phyloP scores from a whole-genome alignment of 1,140 invertebrate genomes.

The Chrysopa pallens region DNA sequence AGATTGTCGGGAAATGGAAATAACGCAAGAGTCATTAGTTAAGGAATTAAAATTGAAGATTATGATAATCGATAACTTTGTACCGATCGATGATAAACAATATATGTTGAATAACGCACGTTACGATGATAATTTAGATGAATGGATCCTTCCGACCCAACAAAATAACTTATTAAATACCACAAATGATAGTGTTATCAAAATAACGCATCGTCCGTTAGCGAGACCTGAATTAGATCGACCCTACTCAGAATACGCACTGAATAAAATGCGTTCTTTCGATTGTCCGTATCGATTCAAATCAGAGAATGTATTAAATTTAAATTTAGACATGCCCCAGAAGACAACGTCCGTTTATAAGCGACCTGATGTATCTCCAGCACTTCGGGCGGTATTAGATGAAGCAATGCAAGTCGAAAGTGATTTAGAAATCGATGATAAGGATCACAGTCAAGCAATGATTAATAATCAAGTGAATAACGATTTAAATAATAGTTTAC shows the following conservation, averaged over 20 bases:
- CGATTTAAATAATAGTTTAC: too few relatives aligned
- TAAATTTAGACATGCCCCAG: not conserved
- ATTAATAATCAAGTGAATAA: too few relatives aligned
- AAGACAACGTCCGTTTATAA: not conserved
- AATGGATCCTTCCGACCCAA: slow-evolving; percentile 33
- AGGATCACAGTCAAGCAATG: not conserved
- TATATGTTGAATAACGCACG: slow-evolving; percentile 49
- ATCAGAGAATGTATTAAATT: not conserved
- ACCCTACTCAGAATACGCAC: too few relatives aligned
- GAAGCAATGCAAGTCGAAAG: not conserved
- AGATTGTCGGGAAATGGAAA: slow-evolving; percentile 62
- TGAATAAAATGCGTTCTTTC: too few relatives aligned
- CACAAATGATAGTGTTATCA: not conserved
- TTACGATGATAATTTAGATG: slow-evolving; percentile 72
- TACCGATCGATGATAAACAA: slow-evolving; percentile 70
- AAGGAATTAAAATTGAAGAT: slow-evolving; percentile 54
- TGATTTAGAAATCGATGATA: not conserved
- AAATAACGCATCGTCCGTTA: not conserved
- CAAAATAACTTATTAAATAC: not conserved
- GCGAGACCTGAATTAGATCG: too few relatives aligned
- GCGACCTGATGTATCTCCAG: not conserved
- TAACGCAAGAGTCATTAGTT: slow-evolving; percentile 60
- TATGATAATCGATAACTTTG: slow-evolving; percentile 87
- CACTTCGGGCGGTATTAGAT: not conserved
- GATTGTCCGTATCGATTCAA: too few relatives aligned